Evolutionary conservation across 2,797 vertebrate species (phyloP).

Genomic region (Cyclura pinguis): DNA sequence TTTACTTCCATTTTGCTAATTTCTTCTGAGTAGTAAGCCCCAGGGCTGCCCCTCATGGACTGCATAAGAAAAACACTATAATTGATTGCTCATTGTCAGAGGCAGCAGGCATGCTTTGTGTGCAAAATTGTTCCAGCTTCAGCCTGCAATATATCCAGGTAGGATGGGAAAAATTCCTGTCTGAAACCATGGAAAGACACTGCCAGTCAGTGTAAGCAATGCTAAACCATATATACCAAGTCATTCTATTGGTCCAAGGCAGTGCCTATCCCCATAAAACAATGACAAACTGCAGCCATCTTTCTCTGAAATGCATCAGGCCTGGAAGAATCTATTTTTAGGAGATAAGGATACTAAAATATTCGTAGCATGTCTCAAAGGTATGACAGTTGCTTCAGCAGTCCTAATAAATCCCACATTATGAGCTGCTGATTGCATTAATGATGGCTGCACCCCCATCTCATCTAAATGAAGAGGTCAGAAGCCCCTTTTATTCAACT

Average conservation of each 20-base stretch:
- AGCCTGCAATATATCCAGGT: background rate
- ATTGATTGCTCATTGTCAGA: background rate
- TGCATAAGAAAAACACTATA: background rate
- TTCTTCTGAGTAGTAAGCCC: background rate
- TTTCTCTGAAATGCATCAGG: background rate
- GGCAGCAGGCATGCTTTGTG: background rate
- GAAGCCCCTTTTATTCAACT: background rate
- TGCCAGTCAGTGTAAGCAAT: background rate
- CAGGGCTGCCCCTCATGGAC: background rate
- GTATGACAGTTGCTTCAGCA: background rate
- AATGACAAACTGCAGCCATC: background rate
- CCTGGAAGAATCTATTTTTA: background rate
- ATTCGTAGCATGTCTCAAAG: background rate
- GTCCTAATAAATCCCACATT: conserved; percentile 37
- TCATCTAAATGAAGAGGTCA: conserved; percentile 30
- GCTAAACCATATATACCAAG: background rate
- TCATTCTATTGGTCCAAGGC: background rate
- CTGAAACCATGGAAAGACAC: background rate
- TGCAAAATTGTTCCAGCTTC: background rate
- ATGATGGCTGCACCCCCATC: background rate
- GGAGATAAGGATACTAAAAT: rapidly evolving
- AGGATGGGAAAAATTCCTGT: background rate
- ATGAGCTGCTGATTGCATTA: conserved; percentile 25
- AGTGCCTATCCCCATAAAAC: background rate
- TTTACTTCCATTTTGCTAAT: background rate